These are phyloP conservation scores for Hybos culiciformis DNA, from an alignment of 2,888 invertebrate genomes.

Conservation along the genomic window DNA sequence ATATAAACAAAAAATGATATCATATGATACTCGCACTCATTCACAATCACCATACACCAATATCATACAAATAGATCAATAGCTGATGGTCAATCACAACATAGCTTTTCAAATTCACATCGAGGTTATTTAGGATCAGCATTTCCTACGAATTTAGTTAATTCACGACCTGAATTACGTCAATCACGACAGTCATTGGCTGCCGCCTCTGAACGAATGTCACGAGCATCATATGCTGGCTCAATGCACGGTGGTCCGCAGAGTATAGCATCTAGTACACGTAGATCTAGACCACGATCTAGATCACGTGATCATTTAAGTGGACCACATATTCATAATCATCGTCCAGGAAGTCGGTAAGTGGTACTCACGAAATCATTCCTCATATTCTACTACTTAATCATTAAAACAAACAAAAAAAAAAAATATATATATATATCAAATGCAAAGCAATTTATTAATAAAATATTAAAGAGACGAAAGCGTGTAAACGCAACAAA, in stretches of 20 bases:
- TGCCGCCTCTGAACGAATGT: slow-evolving; percentile 67
- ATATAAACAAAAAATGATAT: background rate
- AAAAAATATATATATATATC: no score
- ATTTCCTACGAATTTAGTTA: slow-evolving; percentile 61
- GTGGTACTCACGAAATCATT: no score
- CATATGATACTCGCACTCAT: background rate
- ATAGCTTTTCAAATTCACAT: slow-evolving; percentile 74
- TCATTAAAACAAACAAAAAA: background rate
- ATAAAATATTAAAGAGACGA: no score
- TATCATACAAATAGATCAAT: slow-evolving; percentile 45
- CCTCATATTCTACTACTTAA: no score
- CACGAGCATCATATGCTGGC: slow-evolving; percentile 57
- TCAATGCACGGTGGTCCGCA: slow-evolving; percentile 45
- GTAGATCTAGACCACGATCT: slow-evolving; percentile 61
- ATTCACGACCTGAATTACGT: slow-evolving; percentile 65
- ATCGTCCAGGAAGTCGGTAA: slow-evolving; percentile 63
- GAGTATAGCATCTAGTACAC: slow-evolving; percentile 46
- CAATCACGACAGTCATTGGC: slow-evolving; percentile 78
- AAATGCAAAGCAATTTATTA: no score
- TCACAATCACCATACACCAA: slow-evolving; percentile 1
- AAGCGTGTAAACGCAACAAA: no score
- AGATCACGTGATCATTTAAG: slow-evolving; percentile 54
- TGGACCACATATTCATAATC: slow-evolving; percentile 36
- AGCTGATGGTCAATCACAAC: slow-evolving; percentile 80
- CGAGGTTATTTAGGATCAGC: slow-evolving; percentile 53